Conservation (phyloP, 2,113 vertebrate species). For the Narcine bancroftii region DNA sequence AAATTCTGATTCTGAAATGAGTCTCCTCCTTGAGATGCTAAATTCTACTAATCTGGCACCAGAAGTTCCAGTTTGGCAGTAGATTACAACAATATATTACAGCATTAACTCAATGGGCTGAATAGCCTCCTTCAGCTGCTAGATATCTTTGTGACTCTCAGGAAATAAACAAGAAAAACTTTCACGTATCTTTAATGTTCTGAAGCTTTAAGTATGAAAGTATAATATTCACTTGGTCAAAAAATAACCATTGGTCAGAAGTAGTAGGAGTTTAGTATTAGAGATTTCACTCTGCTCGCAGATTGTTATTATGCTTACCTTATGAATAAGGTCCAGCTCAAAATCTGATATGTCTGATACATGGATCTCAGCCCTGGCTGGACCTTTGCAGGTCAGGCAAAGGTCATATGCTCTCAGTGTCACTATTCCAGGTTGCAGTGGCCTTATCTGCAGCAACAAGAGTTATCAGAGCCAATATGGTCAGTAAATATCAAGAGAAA, state of each 20-base stretch:
- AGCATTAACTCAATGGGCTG: too few relatives aligned
- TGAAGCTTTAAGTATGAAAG: neutral
- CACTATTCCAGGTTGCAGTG: conserved; percentile 49
- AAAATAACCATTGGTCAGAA: neutral
- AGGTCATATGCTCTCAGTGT: conserved; percentile 53
- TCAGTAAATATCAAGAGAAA: neutral
- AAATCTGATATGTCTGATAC: conserved; percentile 54
- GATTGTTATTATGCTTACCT: conserved; percentile 43
- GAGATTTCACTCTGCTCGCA: neutral
- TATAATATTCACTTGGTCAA: neutral
- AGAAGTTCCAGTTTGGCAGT: neutral
- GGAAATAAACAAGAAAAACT: neutral
- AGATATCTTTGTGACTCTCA: neutral
- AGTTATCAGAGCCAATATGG: neutral
- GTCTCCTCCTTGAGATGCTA: neutral
- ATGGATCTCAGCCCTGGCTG: conserved; percentile 45
- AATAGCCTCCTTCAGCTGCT: too few relatives aligned
- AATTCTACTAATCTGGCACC: neutral
- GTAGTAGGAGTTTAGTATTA: neutral
- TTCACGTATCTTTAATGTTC: neutral
- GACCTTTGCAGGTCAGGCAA: conserved; percentile 50
- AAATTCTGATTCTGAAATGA: too few relatives aligned
- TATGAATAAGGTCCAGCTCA: conserved; percentile 55
- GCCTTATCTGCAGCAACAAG: conserved; percentile 47
- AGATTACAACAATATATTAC: neutral